Conservation (phyloP, 2,888 invertebrate genomes). For the Fabriciana adippe region DNA sequence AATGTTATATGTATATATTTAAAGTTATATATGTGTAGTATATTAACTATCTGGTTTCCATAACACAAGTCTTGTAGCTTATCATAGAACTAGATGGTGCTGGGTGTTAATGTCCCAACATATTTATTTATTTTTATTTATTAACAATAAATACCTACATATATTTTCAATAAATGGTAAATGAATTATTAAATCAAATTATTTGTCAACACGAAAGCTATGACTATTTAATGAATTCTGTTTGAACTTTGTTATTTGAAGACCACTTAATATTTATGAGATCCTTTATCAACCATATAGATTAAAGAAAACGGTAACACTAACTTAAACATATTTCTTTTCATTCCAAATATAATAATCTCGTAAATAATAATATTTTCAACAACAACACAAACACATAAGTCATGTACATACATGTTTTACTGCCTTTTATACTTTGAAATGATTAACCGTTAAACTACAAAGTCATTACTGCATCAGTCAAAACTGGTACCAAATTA, state of each 20-base stretch:
- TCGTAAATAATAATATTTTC: background rate
- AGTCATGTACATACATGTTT: too few species aligned
- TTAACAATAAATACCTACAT: too few species aligned
- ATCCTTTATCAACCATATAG: slow-evolving; percentile 15
- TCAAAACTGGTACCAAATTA: slow-evolving; percentile 35
- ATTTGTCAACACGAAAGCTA: slow-evolving; percentile 15
- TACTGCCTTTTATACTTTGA: too few species aligned
- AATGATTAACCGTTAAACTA: background rate
- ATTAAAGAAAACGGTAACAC: slow-evolving; percentile 15
- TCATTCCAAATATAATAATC: background rate
- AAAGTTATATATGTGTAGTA: too few species aligned
- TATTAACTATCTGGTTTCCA: too few species aligned
- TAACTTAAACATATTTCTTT: slow-evolving; percentile 11
- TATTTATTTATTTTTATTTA: too few species aligned
- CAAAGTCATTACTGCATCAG: background rate
- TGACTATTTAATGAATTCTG: slow-evolving; percentile 25
- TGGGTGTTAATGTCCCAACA: too few species aligned
- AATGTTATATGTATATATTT: too few species aligned
- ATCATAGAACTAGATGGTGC: too few species aligned
- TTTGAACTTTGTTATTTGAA: slow-evolving; percentile 30
- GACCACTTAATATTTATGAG: slow-evolving; percentile 35
- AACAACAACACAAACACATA: background rate
- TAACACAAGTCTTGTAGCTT: too few species aligned
- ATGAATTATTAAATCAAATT: slow-evolving; percentile 8
- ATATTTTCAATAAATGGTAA: background rate